Conservation (phyloP, 2,797 vertebrate species). For the Danio kyathit region DNA sequence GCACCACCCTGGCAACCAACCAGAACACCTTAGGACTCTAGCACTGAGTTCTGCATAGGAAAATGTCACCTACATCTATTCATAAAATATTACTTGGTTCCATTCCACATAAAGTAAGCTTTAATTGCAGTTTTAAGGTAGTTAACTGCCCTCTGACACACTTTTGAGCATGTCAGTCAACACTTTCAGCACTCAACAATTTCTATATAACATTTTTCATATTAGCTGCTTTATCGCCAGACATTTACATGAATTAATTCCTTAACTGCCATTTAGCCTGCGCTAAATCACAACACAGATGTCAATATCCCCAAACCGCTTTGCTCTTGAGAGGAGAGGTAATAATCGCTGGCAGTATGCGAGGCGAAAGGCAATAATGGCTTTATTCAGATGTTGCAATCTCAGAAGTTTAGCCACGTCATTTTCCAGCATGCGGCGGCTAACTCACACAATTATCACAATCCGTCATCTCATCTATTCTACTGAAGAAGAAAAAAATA, state of each 20-base stretch:
- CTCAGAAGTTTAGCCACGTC: constrained; percentile 33
- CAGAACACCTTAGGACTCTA: neutral
- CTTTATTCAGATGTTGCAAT: constrained; percentile 48
- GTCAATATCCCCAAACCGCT: constrained; percentile 27
- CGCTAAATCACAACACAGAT: constrained; percentile 28
- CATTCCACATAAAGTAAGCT: neutral
- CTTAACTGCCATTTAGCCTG: constrained; percentile 30
- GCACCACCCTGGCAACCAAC: neutral
- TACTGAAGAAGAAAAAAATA: constrained; percentile 53
- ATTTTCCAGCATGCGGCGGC: constrained; percentile 50
- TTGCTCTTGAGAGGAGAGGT: constrained; percentile 29
- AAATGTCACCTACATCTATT: neutral
- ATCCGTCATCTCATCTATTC: constrained; percentile 66
- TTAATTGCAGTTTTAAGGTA: neutral
- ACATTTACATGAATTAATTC: constrained; percentile 26
- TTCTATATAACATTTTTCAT: constrained; percentile 13
- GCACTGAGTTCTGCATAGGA: neutral
- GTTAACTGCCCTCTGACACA: neutral
- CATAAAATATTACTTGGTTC: neutral
- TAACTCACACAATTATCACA: constrained; percentile 70
- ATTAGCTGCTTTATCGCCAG: constrained; percentile 9
- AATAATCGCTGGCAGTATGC: constrained; percentile 11
- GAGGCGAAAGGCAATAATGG: constrained; percentile 21
- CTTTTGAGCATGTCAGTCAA: neutral
- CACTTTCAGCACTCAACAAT: neutral